Conservation (phyloP, 2,113 vertebrate species). For the Turdus rufiventris region DNA sequence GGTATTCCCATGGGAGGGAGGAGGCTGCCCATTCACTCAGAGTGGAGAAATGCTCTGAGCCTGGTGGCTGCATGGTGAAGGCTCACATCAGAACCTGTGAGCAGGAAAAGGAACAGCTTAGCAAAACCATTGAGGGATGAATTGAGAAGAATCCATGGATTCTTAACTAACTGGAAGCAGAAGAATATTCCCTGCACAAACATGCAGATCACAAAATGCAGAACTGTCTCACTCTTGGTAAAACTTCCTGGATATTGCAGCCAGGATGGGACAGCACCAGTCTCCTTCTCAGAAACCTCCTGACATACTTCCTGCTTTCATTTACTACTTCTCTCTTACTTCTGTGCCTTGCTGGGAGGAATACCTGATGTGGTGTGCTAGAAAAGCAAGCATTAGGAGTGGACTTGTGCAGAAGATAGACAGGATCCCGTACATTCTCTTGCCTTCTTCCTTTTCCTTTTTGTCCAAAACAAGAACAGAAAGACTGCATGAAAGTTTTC, state of each 20-base stretch:
- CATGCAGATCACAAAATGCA: background rate
- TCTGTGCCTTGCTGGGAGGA: background rate
- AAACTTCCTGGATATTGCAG: background rate
- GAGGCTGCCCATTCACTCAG: background rate
- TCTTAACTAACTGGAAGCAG: background rate
- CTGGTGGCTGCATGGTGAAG: background rate
- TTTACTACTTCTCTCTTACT: background rate
- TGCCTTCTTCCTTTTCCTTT: background rate
- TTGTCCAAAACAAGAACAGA: background rate
- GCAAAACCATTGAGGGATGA: background rate
- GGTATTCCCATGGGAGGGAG: background rate
- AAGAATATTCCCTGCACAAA: background rate
- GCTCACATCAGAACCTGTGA: background rate
- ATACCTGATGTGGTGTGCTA: background rate
- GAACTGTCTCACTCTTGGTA: background rate
- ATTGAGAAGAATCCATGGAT: background rate
- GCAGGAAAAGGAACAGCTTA: background rate
- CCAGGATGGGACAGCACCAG: background rate
- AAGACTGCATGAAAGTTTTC: background rate
- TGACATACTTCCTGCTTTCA: background rate
- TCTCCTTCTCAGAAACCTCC: background rate
- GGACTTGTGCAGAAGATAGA: background rate
- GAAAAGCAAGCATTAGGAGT: background rate
- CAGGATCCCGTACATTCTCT: background rate
- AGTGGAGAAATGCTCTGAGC: background rate